Conservation (phyloP, 2,797 vertebrate genomes). For the Sebastes reedi region DNA sequence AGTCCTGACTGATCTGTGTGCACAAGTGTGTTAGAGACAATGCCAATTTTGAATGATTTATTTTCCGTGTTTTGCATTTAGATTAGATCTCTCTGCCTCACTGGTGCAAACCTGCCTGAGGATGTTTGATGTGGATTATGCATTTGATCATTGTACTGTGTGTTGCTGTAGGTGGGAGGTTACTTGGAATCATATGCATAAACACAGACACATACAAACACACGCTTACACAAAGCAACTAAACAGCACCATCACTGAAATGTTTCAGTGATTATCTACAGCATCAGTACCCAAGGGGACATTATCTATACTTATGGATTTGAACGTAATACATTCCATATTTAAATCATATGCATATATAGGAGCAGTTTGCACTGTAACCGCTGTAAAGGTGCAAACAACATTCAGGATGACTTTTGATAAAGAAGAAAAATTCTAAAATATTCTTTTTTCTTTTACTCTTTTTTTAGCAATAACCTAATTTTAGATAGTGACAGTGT, state of each 20-base stretch:
- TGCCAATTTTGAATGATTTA: conserved; percentile 18
- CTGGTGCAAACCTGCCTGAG: not conserved
- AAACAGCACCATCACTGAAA: not conserved
- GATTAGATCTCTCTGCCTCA: conserved; percentile 16
- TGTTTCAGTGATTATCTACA: not conserved
- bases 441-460: no score
- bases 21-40: not conserved
- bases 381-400: no score
- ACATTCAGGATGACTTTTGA: no score
- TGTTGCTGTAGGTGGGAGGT: not conserved
- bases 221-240: not conserved
- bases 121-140: conserved; percentile 12
- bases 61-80: conserved; percentile 52
- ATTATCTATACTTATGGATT: not conserved
- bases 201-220: not conserved
- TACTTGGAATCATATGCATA: not conserved
- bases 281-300: not conserved
- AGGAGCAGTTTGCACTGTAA: no score
- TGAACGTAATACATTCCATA: not conserved
- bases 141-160: not conserved
- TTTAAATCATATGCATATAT: not conserved
- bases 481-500: no score
- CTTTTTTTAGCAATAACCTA: no score
- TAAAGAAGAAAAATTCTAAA: no score
- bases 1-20: conserved; percentile 4